Percentiles rank a stretch among this genome's conserved stretches.
These are phyloP conservation scores for Rhabditophanes sp. DNA, from an alignment of 2,888 invertebrate genomes.

Conservation along the genomic window DNA sequence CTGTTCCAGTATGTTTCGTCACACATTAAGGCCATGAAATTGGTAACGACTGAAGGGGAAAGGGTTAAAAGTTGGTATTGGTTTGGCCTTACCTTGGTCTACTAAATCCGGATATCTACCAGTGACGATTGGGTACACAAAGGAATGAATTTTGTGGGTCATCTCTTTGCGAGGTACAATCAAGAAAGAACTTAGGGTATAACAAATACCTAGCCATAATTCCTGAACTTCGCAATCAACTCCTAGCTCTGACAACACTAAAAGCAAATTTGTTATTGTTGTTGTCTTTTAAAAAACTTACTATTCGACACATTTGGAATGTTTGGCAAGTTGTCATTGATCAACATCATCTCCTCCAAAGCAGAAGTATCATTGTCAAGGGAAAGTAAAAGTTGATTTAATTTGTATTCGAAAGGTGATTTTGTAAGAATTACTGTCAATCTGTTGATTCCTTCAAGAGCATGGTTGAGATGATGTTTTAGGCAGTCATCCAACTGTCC, in stretches of 20 bases:
- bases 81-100: too few relatives aligned
- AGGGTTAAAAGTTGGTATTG: too few relatives aligned
- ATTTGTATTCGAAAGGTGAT: slow-evolving; percentile 47
- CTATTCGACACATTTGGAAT: slow-evolving; percentile 29
- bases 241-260: slow-evolving; percentile 30
- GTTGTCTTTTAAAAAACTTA: slow-evolving; percentile 6
- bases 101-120: slow-evolving; percentile 16
- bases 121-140: slow-evolving; percentile 11
- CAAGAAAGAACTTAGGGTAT: slow-evolving; percentile 20
- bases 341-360: slow-evolving; percentile 46
- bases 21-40: slow-evolving; percentile 8
- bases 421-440: slow-evolving; percentile 17
- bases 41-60: slow-evolving; percentile 11
- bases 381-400: slow-evolving; percentile 47
- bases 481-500: slow-evolving; percentile 33
- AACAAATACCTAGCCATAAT: slow-evolving; percentile 32
- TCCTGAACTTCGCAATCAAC: slow-evolving; percentile 31
- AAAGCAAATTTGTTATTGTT: slow-evolving; percentile 6
- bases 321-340: slow-evolving; percentile 40
- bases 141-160: slow-evolving; percentile 7
- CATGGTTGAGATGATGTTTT: slow-evolving; percentile 24
- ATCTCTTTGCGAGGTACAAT: slow-evolving; percentile 28
- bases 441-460: too few relatives aligned
- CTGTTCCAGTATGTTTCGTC: slow-evolving; percentile 9
- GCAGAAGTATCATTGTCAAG: slow-evolving; percentile 48